Evolutionary conservation across 2,113 vertebrate genomes (phyloP), one percentile per base, ranked within the genome.

Genomic region (Crotalus helleri): DNA sequence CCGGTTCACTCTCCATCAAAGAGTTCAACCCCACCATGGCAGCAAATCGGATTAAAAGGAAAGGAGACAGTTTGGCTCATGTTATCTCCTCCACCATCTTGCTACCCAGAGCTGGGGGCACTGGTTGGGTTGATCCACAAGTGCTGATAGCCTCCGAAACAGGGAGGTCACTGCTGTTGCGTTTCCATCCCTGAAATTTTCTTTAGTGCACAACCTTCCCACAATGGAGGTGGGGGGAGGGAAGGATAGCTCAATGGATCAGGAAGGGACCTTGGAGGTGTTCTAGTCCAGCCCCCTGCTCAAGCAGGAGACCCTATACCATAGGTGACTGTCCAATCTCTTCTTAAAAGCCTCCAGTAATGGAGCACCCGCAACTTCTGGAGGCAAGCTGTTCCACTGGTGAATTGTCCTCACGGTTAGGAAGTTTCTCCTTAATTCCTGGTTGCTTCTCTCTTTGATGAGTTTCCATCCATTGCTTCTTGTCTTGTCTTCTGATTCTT

Each of bases 1-100:
- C 97, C 92, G 92, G 92, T 96, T 95, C 91, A 92, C 85, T 97
- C 95, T 96, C 93, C 93, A 12, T 97, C 97, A 97, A 97, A 96
- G 92, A 92, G 94, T 93, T 64, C 92, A 69, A 69, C 96, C 93
- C 59, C 92, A 96, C 86, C 92, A 93, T 94, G 91, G 96, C 93
- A 96, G 46, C 12, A 92, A 97, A 92, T 95, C 94, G 92, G 95
- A 96, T 95, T 87, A 97, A 96, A 97, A 96, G 90, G 95, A 95
- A 90, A 97, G 95, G 95, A 8, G 96, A 94, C 96, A 95, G 96
- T 95, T 51, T 97, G 97, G 94, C 93, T 96, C 54, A 91, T 96
- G 95, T 97, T 97, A 97, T 97, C 96, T 95, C 95, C 94, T 69
- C 88, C 92, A 88, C 94, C 96, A 97, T 97, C 97, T 96, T 96